These are phyloP conservation scores for Lethrus apterus DNA, from an alignment of 1,140 invertebrate genomes.

Conservation along the genomic window DNA sequence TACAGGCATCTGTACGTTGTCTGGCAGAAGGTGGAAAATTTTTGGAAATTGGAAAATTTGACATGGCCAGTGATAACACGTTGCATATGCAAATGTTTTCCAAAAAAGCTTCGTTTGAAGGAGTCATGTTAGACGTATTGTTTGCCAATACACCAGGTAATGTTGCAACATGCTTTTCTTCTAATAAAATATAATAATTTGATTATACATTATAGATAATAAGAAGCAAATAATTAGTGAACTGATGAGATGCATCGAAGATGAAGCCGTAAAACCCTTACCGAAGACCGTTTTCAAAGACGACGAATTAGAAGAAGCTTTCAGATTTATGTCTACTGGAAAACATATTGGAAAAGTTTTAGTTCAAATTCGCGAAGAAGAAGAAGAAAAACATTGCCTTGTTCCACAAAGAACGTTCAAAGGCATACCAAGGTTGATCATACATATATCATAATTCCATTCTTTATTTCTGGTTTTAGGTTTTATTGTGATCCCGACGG, in stretches of 20 bases:
- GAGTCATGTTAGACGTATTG: slow-evolving; percentile 73
- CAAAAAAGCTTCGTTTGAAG: slow-evolving; percentile 78
- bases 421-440: not conserved
- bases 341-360: slow-evolving; percentile 82
- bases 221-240: no score
- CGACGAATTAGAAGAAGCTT: slow-evolving; percentile 56
- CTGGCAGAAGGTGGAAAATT: slow-evolving; percentile 62
- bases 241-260: slow-evolving; percentile 50
- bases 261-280: slow-evolving; percentile 58
- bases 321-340: slow-evolving; percentile 71
- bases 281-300: slow-evolving; percentile 50
- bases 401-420: not conserved
- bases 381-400: slow-evolving; percentile 53
- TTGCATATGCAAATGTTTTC: slow-evolving; percentile 69
- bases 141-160: no score
- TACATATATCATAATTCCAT: not conserved
- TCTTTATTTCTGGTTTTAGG: slow-evolving; percentile 15
- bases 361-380: slow-evolving; percentile 56
- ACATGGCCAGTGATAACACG: slow-evolving; percentile 55
- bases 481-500: slow-evolving; percentile 42
- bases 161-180: no score
- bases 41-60: slow-evolving; percentile 73
- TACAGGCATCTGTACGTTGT: slow-evolving; percentile 69
- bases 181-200: no score
- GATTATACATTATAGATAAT: no score